phyloP scores from a whole-genome alignment of 2,113 vertebrate genomes.

The Nothoprocta perdicaria region DNA sequence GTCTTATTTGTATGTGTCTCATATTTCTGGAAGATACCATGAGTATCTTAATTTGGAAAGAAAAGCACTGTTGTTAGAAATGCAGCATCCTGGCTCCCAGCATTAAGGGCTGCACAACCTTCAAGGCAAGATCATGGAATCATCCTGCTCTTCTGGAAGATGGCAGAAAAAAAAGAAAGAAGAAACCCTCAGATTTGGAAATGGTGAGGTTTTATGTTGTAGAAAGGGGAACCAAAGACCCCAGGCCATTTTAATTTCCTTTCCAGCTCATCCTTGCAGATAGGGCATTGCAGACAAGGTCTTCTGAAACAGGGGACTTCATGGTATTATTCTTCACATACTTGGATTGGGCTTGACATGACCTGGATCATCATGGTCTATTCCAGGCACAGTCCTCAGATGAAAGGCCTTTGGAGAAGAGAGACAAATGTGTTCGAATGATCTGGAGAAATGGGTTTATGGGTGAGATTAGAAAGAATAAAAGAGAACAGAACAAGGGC shows the following conservation, averaged over 20 bases:
- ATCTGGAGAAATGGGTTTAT: neutral
- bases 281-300: neutral
- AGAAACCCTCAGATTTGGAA: neutral
- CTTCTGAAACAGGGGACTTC: neutral
- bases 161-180: neutral
- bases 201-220: neutral
- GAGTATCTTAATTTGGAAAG: slow-evolving; percentile 13
- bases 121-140: neutral
- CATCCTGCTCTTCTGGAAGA: neutral
- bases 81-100: neutral
- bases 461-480: neutral
- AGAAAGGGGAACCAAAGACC: neutral
- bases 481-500: neutral
- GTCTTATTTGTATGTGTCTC: neutral
- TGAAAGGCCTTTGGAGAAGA: neutral
- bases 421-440: fast-evolving
- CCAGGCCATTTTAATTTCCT: neutral
- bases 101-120: neutral
- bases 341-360: neutral
- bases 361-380: neutral
- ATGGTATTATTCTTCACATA: neutral
- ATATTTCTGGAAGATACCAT: neutral
- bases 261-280: neutral
- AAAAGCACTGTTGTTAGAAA: neutral
- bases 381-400: neutral